Evolutionary conservation across 2,797 vertebrate genomes (phyloP), one percentile per base, ranked within the genome.

Genomic region (Kryptopterus vitreolus): DNA sequence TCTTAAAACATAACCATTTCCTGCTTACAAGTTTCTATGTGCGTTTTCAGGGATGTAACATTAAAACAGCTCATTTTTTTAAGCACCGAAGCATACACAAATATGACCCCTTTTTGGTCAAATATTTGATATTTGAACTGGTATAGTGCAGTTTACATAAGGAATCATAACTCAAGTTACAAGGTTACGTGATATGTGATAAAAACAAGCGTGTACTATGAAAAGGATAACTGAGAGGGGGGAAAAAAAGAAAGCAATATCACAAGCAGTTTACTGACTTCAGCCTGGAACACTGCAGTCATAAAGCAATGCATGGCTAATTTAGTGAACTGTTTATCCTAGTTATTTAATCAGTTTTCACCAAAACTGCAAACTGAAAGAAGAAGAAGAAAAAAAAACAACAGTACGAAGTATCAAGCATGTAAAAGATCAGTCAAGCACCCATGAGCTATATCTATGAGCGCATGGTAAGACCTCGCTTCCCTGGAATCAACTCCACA

Each of bases 81-180:
- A 91, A 92, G 92, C 93, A 93, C 93, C 93, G 92, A 91, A 89
- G 89, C 85, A 88, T 88, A 92, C 26, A 84, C 76, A 81, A 84
- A 78, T 81, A 81, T 82, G 75, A 82, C 81, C 81, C 69, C 77
- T 85, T 86, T 84, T 77, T 83, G 81, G 86, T 66, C 85, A 78
- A 84, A 87, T 76, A 85, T 90, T 87, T 86, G 82, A 88, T 89
- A 80, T 81, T 83, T 80, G 29, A 83, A 80, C 82, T 77, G 81
- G 71, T 86, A 80, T 92, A 87, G 85, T 85, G 86, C 86, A 87
- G 81, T 89, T 86, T 86, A 82, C 88, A 91, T 92, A 89, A 88
- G 88, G 92, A 93, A 92, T 88, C 84, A 83, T 83, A 82, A 83
- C 85, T 85, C 83, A 82, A 78, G 81, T 87, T 86, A 85, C 57